Evolutionary conservation across 1,140 invertebrate genomes (phyloP).

Genomic region (honey bee (Apis mellifera)): DNA sequence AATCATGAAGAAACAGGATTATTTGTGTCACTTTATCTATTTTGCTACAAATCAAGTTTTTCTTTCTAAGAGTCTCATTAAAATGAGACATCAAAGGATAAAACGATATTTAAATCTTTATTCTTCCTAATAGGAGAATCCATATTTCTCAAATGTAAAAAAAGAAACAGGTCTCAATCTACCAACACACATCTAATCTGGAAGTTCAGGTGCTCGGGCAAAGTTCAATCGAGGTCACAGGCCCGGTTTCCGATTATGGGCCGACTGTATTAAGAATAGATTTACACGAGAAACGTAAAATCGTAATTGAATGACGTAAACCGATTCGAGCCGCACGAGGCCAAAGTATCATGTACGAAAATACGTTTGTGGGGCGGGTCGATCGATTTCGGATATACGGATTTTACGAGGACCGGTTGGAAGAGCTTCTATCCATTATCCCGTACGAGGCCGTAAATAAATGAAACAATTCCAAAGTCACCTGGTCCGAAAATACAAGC

Average conservation of each 20-base stretch:
- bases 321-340: background rate
- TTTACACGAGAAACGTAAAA: constrained; percentile 8
- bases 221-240: constrained; percentile 1
- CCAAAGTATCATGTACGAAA: background rate
- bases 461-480: constrained; percentile 30
- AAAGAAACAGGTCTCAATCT: no score
- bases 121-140: no score
- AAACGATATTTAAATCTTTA: no score
- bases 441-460: constrained; percentile 35
- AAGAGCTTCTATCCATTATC: constrained; percentile 23
- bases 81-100: no score
- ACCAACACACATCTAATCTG: no score
- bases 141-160: no score
- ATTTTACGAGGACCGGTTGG: background rate
- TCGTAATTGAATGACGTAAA: background rate
- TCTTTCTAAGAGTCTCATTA: no score
- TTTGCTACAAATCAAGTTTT: no score
- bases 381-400: constrained; percentile 6
- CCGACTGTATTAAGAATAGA: background rate
- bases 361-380: background rate
- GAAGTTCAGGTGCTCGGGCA: background rate
- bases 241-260: background rate
- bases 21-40: no score
- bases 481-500: constrained; percentile 41
- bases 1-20: no score